Evolutionary conservation across 23 tunicate species (phyloP), one percentile per base, ranked within the genome.

Genomic region (Diplosoma virens): DNA sequence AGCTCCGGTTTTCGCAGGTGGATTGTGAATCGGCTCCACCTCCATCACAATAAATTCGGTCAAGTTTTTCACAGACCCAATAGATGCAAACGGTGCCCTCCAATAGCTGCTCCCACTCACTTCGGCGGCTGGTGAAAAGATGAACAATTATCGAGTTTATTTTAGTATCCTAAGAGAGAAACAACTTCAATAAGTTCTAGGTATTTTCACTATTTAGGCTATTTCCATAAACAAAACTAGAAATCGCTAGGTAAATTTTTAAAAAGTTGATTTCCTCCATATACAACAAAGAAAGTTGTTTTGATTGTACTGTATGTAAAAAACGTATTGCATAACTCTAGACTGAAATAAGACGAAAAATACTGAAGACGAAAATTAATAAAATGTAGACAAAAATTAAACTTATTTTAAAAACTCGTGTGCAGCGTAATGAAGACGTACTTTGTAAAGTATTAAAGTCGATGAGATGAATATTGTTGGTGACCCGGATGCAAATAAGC

Each of bases 401-500:
- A n/a, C n/a, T n/a, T n/a, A n/a, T n/a, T n/a, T n/a, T n/a, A n/a
- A n/a, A n/a, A n/a, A n/a, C n/a, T n/a, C n/a, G n/a, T n/a, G n/a
- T n/a, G n/a, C n/a, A n/a, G n/a, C n/a, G n/a, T n/a, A n/a, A n/a
- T n/a, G n/a, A n/a, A 58, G 7, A 48, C 93, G 7, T 72, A 86
- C 93, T 85, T 66, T 94, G 99, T 32, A 94, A 41, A 27, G 95
- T 94, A 1, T 34, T 79, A 47, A 88, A 84, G 74, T 94, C 99
- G 59, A 94, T 94, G 47, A 94, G 76, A 69, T 94, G 99, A 34
- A 94, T 88, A 47, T 76, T 66, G 56, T 80, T 87, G 11, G 99
- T 94, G 9, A 94, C 99, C 1, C 99, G 79, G 9, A 94, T 45
- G 37, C 99, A 94, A n/a, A 94, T 54, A 1, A 84, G 66, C 1